Evolutionary conservation across 2,888 invertebrate species (phyloP).

Genomic region (Cancer borealis): DNA sequence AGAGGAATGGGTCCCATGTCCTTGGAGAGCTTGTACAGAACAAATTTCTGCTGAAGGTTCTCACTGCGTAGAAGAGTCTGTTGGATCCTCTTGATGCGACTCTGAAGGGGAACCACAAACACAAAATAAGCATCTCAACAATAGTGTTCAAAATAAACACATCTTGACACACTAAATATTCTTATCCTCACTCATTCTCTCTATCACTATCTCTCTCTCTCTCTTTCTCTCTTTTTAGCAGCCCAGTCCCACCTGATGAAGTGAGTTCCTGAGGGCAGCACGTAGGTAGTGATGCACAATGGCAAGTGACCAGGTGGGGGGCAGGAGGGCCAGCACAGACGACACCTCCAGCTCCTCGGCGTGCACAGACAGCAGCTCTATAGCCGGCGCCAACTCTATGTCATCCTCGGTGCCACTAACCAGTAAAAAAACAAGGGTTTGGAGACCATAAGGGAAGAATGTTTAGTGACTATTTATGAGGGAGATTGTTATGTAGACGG

Average conservation of each 20-base stretch:
- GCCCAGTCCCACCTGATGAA: constrained; percentile 67
- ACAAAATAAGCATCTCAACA: no score
- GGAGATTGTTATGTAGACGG: background rate
- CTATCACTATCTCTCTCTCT: background rate
- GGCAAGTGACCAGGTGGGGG: constrained; percentile 72
- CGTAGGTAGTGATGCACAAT: constrained; percentile 71
- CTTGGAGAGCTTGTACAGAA: constrained; percentile 66
- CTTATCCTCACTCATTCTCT: no score
- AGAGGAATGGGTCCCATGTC: constrained; percentile 75
- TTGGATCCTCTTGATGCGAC: constrained; percentile 72
- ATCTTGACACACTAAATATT: no score
- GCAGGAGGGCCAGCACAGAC: constrained; percentile 70
- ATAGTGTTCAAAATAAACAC: no score
- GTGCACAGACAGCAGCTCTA: constrained; percentile 73
- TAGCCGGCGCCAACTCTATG: constrained; percentile 73
- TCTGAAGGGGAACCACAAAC: constrained; percentile 38
- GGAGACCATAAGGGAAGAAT: background rate
- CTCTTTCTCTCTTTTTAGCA: background rate
- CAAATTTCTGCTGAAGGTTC: constrained; percentile 71
- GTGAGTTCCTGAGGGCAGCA: constrained; percentile 69
- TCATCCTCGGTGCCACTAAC: constrained; percentile 68
- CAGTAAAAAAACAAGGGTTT: background rate
- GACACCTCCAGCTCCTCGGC: constrained; percentile 73
- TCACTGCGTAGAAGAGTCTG: constrained; percentile 73
- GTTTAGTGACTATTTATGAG: background rate